Percentiles rank a stretch among this genome's conserved stretches.
Evolutionary conservation across 35 echinoderm and acorn worm species (phyloP).

Genomic region (Amphiura filiformis): DNA sequence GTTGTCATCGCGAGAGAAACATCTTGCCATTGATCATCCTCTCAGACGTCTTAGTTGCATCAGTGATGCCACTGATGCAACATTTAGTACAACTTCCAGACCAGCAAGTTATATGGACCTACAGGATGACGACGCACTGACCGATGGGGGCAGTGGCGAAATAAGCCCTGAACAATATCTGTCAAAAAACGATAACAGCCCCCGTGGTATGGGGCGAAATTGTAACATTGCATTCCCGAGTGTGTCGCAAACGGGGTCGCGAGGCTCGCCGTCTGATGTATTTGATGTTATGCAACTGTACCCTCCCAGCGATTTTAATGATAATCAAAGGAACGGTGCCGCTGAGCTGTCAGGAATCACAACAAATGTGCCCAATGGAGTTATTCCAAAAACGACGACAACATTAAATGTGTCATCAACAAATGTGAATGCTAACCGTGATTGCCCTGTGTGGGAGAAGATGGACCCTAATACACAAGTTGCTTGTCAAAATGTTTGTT

Average conservation of each 20-base stretch:
- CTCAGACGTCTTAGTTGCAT: conserved; percentile 88
- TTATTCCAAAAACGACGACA: not conserved
- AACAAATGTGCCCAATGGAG: not conserved
- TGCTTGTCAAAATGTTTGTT: not conserved
- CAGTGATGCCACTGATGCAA: conserved; percentile 95
- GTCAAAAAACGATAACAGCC: conserved; percentile 35
- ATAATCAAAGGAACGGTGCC: not conserved
- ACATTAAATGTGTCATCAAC: not conserved
- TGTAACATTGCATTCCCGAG: not conserved
- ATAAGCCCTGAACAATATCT: conserved; percentile 21
- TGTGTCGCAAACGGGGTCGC: not conserved
- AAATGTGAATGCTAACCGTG: not conserved
- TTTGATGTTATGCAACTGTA: not conserved
- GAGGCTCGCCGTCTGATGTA: not conserved
- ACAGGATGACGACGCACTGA: conserved; percentile 57
- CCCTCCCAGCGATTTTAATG: not conserved
- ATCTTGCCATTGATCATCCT: conserved; percentile 92
- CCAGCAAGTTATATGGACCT: conserved; percentile 82
- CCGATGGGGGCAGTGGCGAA: conserved; percentile 43
- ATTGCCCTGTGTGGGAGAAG: conserved; percentile 42
- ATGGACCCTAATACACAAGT: conserved; percentile 22
- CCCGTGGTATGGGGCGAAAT: not conserved
- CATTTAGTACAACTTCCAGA: conserved; percentile 89
- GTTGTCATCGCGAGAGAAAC: conserved; percentile 97
- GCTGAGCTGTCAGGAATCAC: not conserved